A percentile compares a stretch with the other conserved stretches of the same genome.
phyloP scores from a whole-genome alignment of 1,140 invertebrate species.

The Pseudomyrmex concolor region DNA sequence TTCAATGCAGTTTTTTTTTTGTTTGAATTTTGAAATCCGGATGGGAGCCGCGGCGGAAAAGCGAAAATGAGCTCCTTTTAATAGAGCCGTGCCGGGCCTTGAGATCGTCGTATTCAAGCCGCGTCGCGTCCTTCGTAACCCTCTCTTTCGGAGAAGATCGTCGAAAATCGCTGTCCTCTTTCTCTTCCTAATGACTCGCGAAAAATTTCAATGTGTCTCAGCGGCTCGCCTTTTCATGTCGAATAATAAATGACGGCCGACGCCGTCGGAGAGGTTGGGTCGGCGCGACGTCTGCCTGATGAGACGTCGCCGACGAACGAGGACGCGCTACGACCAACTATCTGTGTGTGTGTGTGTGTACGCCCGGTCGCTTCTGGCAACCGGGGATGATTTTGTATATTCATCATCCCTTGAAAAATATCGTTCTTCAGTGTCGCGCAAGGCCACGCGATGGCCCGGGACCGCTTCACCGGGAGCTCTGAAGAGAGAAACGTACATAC shows the following conservation, averaged over 20 bases:
- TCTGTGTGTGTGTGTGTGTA: neutral
- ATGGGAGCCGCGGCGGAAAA: conserved; percentile 7
- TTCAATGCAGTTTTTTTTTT: conserved; percentile 1
- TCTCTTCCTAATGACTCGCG: conserved; percentile 75
- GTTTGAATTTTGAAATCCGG: neutral
- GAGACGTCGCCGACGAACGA: conserved; percentile 11
- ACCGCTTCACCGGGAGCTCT: conserved; percentile 29
- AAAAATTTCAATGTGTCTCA: conserved; percentile 72
- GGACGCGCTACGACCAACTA: conserved; percentile 15
- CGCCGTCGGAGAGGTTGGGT: neutral
- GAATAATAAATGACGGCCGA: conserved; percentile 79
- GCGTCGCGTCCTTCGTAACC: conserved; percentile 28
- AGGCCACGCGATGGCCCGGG: conserved; percentile 1
- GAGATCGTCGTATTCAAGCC: conserved; percentile 25
- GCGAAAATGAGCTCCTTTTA: conserved; percentile 56
- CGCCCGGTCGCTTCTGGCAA: conserved; percentile 63
- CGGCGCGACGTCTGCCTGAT: conserved; percentile 3
- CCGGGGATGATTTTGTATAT: conserved; percentile 66
- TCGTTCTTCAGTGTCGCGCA: conserved; percentile 64
- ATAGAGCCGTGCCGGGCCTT: conserved; percentile 17
- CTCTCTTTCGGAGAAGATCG: neutral
- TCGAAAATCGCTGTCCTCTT: conserved; percentile 16
- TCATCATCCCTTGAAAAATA: conserved; percentile 74
- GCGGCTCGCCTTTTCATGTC: conserved; percentile 62
- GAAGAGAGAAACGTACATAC: conserved; percentile 22